These are phyloP conservation scores for Tethya wilhelma DNA, from an alignment of 37 sponge, comb jelly and placozoan species.

Conservation along the genomic window DNA sequence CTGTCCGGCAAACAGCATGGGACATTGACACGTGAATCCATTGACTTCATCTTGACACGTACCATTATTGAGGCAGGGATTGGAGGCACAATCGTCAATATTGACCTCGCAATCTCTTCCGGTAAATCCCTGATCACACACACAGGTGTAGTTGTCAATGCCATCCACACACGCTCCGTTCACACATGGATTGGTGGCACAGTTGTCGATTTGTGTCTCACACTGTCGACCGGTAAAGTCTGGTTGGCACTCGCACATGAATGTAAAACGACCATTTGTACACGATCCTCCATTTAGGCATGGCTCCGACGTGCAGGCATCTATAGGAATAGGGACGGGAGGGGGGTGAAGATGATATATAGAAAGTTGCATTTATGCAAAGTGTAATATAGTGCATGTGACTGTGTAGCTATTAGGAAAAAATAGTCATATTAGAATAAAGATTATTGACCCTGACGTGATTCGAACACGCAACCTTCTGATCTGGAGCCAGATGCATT, in stretches of 20 bases:
- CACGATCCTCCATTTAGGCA: constrained; percentile 69
- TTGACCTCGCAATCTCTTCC: constrained; percentile 52
- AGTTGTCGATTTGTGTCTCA: constrained; percentile 61
- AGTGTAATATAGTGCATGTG: neutral
- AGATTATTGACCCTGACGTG: too few relatives aligned
- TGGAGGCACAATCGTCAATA: constrained; percentile 62
- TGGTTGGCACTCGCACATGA: constrained; percentile 58
- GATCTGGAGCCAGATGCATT: neutral
- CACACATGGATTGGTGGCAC: constrained; percentile 49
- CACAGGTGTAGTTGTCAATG: constrained; percentile 34
- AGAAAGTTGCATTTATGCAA: neutral
- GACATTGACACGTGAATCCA: constrained; percentile 50
- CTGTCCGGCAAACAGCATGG: constrained; percentile 32
- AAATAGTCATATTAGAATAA: too few relatives aligned
- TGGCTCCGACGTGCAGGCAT: constrained; percentile 40
- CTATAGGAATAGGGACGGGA: neutral
- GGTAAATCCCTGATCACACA: constrained; percentile 52
- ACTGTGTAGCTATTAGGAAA: too few relatives aligned
- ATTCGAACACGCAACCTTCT: too few relatives aligned
- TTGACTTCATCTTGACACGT: constrained; percentile 59
- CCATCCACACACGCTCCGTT: constrained; percentile 61
- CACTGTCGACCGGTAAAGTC: constrained; percentile 73
- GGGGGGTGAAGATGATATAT: neutral
- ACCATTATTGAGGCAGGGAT: constrained; percentile 51
- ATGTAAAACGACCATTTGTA: constrained; percentile 19